Base-by-base conservation (phyloP, 1,140 invertebrate species). In the Mya arenaria region DNA sequence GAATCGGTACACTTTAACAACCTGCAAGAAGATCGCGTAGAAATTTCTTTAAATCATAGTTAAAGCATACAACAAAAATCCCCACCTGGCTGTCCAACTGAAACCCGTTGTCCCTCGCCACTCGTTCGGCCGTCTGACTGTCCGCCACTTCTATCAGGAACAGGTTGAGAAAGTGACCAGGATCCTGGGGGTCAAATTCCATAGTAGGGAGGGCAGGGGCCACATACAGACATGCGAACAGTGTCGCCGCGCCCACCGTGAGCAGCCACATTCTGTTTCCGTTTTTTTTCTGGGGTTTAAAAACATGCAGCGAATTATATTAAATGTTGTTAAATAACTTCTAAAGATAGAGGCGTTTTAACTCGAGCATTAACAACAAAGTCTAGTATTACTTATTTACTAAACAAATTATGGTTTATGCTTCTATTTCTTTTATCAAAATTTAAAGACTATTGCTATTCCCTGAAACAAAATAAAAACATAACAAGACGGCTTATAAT, bases 211-310 rank as follows among this genome's bases (percentile, higher is more conserved):
- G 68, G 19, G 58, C 68, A 19, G 58, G 44, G 48, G 48, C 65
- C n/a, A 66, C 32, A 41, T 56, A 81, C 68, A 72, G 68, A 72
- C 68, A 72, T 17, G 72, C 68, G 28, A 25, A 71, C 52, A 81
- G 17, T 25, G 37, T 0, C 52, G 63, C 36, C 55, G 62, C 19
- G 41, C 39, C 36, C 19, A 36, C n/a, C 30, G 8, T 0, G n/a
- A 48, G 44, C 58, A 25, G 39, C 78, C 55, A 60, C 32, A 34
- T 56, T 32, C 19, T 52, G 48, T n/a, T n/a, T n/a, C n/a, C n/a
- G n/a, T n/a, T n/a, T n/a, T n/a, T n/a, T n/a, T n/a, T n/a, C n/a
- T n/a, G n/a, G n/a, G n/a, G n/a, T n/a, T n/a, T n/a, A n/a, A n/a
- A n/a, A n/a, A n/a, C n/a, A n/a, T n/a, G n/a, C n/a, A n/a, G n/a